Evolutionary conservation across 2,113 vertebrate species (phyloP), one percentile per base, ranked within the genome.

Genomic region (Synodontis membranacea): DNA sequence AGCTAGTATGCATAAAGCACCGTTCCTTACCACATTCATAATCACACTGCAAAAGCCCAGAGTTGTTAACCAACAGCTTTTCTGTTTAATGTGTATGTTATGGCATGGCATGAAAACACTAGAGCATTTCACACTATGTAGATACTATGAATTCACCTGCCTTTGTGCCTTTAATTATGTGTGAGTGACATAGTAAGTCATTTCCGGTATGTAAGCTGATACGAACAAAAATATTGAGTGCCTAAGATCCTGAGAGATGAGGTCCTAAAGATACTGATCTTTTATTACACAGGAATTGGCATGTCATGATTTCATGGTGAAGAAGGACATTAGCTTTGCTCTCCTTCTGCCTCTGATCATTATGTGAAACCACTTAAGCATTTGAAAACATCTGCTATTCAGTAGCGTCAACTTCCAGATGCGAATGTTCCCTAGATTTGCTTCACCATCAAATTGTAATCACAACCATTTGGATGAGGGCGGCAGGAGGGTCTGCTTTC

Each of bases 401-500:
- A 72, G 82, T 83, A 83, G 64, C 82, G 31, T 70, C 4, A 23
- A 83, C 46, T 54, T 83, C 82, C 64, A 83, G 82, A 70, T 72
- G 64, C 48, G 72, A 83, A 72, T 54, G 48, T 37, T 52, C 25
- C 31, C 46, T 52, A 70, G 15, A 70, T 62, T 37, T 52, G 31
- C 82, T 70, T 31, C 82, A 72, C 82, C 64, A 83, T 83, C 82
- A 83, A 83, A 83, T 34, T 54, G 64, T 70, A 83, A 83, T 83
- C 46, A n/a, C 46, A 52, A 50, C 82, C 82, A 52, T 14, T 72
- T 42, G 78, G 54, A 80, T 11, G 14, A 25, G 34, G 37, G 34
- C 34, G 58, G 52, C 52, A 0, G 21, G 52, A 58, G 4, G 34
- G 78, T 28, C 52, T 17, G 78, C 34, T 54, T 10, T 56, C 31